Conservation (phyloP, 2,113 vertebrate species). For the Odontesthes bonariensis region DNA sequence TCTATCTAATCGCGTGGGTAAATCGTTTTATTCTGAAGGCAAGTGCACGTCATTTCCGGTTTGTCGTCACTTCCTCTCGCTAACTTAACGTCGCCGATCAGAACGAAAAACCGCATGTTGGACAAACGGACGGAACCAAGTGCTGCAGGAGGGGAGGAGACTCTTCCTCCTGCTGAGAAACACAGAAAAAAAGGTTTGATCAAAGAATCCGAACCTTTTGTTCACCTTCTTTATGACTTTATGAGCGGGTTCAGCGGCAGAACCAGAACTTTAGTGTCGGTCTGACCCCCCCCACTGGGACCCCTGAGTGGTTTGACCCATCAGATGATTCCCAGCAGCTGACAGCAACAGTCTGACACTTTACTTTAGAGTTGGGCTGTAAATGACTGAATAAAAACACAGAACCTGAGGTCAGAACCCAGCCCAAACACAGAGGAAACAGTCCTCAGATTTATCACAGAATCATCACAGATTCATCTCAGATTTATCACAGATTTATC, state of each 20-base stretch:
- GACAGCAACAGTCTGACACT: neutral
- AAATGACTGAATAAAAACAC: no score
- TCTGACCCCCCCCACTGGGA: neutral
- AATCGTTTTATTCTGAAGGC: conserved; percentile 47
- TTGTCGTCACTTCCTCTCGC: accelerated
- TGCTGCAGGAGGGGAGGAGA: neutral
- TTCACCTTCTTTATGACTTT: accelerated
- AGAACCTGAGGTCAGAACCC: no score
- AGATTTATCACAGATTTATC: no score
- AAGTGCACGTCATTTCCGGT: neutral
- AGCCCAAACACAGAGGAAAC: no score
- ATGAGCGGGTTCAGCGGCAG: accelerated
- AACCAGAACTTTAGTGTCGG: neutral
- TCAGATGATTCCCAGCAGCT: conserved; percentile 68
- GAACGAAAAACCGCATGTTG: conserved; percentile 54
- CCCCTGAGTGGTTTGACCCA: conserved; percentile 59
- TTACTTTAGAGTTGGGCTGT: no score
- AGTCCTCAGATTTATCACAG: no score
- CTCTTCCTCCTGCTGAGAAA: accelerated
- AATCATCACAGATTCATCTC: no score
- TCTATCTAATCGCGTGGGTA: no score
- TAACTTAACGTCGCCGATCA: conserved; percentile 12
- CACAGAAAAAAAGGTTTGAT: accelerated
- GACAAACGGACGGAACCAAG: conserved; percentile 72
- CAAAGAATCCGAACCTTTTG: neutral